Percentiles rank a stretch among this genome's conserved stretches.
These are phyloP conservation scores for Epistrophella euchroma DNA, from an alignment of 2,888 invertebrate genomes.

Conservation along the genomic window DNA sequence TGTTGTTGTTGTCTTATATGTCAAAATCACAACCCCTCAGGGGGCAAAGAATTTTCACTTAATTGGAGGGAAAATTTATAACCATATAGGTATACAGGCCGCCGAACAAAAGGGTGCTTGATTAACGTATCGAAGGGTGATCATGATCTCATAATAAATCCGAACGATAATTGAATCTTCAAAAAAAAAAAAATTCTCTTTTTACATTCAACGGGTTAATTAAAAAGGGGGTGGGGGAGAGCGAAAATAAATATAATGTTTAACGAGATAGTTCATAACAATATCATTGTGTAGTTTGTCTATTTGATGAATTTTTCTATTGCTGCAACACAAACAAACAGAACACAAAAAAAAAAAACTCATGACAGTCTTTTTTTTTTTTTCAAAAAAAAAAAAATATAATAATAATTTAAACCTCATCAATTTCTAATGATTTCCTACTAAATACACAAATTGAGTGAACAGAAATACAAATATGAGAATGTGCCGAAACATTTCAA, in stretches of 20 bases:
- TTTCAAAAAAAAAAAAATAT: slow-evolving; percentile 7
- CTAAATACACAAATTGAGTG: slow-evolving; percentile 62
- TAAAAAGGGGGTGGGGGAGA: not conserved
- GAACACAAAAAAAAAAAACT: slow-evolving; percentile 7
- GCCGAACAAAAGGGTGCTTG: slow-evolving; percentile 56
- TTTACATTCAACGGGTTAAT: slow-evolving; percentile 31
- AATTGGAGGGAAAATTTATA: slow-evolving; percentile 61
- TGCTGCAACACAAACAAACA: slow-evolving; percentile 44
- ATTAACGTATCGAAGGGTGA: slow-evolving; percentile 62
- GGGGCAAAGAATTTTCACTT: slow-evolving; percentile 47
- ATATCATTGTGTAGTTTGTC: slow-evolving; percentile 9
- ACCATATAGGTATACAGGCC: slow-evolving; percentile 3
- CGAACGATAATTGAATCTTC: slow-evolving; percentile 66
- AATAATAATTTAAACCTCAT: slow-evolving; percentile 61
- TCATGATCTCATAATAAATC: slow-evolving; percentile 43
- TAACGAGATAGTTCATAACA: slow-evolving; percentile 54
- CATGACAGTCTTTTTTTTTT: slow-evolving; percentile 50
- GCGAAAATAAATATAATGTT: slow-evolving; percentile 21
- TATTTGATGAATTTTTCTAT: slow-evolving; percentile 23
- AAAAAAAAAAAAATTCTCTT: slow-evolving; percentile 42
- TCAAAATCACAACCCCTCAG: slow-evolving; percentile 38
- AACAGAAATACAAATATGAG: not conserved
- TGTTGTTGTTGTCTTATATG: not conserved
- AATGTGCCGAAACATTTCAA: slow-evolving; percentile 65
- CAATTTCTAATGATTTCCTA: slow-evolving; percentile 74